Conservation (phyloP, 2,888 invertebrate species). For the Zygothrica quintamaculata region DNA sequence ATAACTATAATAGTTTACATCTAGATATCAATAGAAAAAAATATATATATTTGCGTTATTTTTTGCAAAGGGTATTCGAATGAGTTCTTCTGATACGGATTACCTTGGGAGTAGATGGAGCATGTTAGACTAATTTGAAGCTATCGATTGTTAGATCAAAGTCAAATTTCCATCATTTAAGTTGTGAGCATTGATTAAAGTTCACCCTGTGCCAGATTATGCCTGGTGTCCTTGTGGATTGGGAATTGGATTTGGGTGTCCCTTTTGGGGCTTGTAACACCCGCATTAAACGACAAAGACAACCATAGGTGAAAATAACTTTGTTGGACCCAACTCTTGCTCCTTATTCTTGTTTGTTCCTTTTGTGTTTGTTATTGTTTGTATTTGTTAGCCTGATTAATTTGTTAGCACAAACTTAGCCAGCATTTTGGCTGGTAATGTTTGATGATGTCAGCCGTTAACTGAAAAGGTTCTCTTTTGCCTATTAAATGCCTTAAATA, state of each 20-base stretch:
- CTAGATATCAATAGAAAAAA: no score
- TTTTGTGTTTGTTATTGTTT: slow-evolving; percentile 14
- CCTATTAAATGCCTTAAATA: slow-evolving; percentile 3
- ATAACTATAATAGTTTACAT: no score
- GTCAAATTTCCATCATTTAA: slow-evolving; percentile 14
- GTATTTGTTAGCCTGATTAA: slow-evolving; percentile 46
- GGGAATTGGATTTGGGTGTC: slow-evolving; percentile 11
- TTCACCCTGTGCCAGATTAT: slow-evolving; percentile 34
- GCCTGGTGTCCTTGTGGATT: background rate
- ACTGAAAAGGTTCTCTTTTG: background rate
- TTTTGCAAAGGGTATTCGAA: no score
- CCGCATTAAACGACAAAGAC: slow-evolving; percentile 3
- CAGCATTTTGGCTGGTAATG: background rate
- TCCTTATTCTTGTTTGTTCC: slow-evolving; percentile 4
- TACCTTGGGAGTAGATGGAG: no score
- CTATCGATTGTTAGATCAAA: slow-evolving; percentile 64
- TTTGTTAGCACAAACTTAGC: slow-evolving; percentile 31
- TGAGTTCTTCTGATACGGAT: no score
- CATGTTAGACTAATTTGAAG: no score
- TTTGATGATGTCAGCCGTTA: slow-evolving; percentile 39
- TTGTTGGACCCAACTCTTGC: slow-evolving; percentile 25
- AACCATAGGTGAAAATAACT: background rate
- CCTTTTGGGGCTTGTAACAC: slow-evolving; percentile 25
- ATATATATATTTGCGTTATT: no score
- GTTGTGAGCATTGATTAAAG: slow-evolving; percentile 65